phyloP scores from a whole-genome alignment of 2,797 vertebrate species.

The Propithecus deckenii region DNA sequence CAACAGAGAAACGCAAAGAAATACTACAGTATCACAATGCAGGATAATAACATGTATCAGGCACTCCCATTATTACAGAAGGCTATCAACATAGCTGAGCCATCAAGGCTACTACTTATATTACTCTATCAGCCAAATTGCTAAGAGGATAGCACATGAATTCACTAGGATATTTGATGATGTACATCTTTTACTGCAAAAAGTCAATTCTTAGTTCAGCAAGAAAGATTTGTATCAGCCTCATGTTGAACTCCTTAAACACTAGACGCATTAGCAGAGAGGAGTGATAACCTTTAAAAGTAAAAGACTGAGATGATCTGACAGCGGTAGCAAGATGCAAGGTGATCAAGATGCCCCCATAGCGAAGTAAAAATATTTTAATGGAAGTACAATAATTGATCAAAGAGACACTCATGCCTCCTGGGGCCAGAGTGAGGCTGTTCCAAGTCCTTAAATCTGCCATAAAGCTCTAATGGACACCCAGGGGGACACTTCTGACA shows the following conservation, averaged over 20 bases:
- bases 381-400: conserved; percentile 73
- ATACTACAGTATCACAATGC: background rate
- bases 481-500: conserved; percentile 51
- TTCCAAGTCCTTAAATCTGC: conserved; percentile 65
- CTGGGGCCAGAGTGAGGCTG: conserved; percentile 28
- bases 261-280: background rate
- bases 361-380: conserved; percentile 79
- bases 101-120: background rate
- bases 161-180: conserved; percentile 41
- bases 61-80: background rate
- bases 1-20: background rate
- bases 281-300: conserved; percentile 71
- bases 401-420: conserved; percentile 65
- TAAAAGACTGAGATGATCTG: conserved; percentile 36
- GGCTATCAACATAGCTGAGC: background rate
- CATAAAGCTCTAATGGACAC: conserved; percentile 67
- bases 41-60: background rate
- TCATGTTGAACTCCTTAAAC: conserved; percentile 50
- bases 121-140: background rate
- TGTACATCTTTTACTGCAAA: background rate
- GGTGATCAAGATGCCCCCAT: conserved; percentile 65
- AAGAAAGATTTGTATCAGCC: conserved; percentile 29
- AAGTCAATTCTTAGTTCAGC: background rate
- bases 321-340: conserved; percentile 60
- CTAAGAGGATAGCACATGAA: background rate